Conservation (phyloP, 2,113 vertebrate species). For the Corythornis cristatus region DNA sequence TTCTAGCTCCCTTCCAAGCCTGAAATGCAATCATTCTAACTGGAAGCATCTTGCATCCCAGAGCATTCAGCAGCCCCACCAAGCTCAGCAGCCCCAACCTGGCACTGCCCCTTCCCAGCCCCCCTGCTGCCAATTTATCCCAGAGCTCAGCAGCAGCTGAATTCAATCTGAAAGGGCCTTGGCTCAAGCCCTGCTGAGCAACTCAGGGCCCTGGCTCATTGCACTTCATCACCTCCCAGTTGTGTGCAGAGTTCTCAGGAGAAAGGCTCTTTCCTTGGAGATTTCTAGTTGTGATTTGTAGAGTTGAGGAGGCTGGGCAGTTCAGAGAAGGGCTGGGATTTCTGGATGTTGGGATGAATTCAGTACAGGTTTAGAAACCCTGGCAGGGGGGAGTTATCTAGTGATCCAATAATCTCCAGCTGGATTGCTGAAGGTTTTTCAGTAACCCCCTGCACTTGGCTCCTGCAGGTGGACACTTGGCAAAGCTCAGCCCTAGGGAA, state of each 20-base stretch:
- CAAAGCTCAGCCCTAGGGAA: conserved; percentile 13
- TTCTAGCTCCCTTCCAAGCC: too few species aligned
- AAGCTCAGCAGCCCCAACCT: fast-evolving
- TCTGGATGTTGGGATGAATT: background rate
- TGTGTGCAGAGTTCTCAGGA: background rate
- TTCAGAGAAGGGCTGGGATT: background rate
- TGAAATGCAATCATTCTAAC: background rate
- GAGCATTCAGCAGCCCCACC: fast-evolving
- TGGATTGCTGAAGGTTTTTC: background rate
- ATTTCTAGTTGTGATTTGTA: background rate
- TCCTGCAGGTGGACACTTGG: background rate
- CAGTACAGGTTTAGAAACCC: background rate
- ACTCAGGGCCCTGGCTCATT: background rate
- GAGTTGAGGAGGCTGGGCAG: background rate
- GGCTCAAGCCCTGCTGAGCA: background rate
- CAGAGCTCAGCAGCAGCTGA: background rate
- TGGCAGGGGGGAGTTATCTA: background rate
- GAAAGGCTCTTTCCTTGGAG: background rate
- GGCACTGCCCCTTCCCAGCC: fast-evolving
- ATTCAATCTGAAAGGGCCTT: background rate
- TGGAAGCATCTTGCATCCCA: background rate
- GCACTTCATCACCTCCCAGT: background rate
- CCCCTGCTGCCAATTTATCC: background rate
- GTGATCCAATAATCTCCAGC: background rate
- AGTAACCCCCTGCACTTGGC: background rate